Evolutionary conservation across 2,113 vertebrate species (phyloP).

Genomic region (Epinephelus moara): DNA sequence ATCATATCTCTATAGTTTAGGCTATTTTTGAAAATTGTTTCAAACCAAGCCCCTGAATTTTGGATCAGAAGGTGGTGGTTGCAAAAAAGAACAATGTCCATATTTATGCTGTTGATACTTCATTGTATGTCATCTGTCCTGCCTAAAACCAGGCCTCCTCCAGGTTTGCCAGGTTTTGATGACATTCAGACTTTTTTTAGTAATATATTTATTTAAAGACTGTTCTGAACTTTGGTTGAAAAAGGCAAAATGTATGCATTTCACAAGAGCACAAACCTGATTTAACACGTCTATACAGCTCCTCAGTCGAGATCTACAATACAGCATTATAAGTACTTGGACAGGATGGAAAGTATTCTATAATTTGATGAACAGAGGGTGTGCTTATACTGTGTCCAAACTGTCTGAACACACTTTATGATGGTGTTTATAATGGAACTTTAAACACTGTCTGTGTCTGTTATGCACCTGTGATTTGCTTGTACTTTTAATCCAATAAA

Average conservation of each 20-base stretch:
- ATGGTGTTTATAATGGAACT: not conserved
- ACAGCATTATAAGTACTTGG: not conserved
- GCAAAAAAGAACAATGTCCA: no score
- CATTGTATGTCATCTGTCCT: not conserved
- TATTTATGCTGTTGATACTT: not conserved
- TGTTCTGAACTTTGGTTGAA: no score
- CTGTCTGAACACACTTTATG: not conserved
- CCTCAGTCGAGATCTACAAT: not conserved
- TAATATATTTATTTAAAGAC: not conserved
- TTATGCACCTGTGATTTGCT: slow-evolving; percentile 27
- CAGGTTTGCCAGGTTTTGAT: not conserved
- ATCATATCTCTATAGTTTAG: no score
- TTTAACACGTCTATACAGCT: not conserved
- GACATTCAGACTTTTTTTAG: not conserved
- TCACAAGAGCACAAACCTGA: not conserved
- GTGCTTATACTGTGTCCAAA: not conserved
- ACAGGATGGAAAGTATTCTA: no score
- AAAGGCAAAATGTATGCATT: not conserved
- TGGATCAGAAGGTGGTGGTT: no score
- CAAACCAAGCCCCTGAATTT: no score
- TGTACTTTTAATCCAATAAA: slow-evolving; percentile 53
- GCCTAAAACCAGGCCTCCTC: not conserved
- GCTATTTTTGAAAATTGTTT: no score
- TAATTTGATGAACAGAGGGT: not conserved
- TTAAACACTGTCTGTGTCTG: not conserved